Conservation (phyloP, 2,797 vertebrate species). For the Crenichthys baileyi region DNA sequence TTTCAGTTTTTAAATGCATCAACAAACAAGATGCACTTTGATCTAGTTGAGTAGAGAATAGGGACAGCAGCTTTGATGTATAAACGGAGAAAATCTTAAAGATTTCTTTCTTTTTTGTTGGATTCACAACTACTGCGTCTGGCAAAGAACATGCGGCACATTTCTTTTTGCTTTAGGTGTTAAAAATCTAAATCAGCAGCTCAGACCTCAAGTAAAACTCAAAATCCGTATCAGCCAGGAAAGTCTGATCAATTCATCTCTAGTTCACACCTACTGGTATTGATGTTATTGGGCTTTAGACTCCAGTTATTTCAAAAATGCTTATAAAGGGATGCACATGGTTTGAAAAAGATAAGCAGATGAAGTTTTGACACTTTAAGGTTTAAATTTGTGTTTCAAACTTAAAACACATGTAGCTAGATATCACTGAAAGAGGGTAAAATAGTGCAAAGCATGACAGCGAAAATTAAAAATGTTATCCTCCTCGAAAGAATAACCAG, state of each 20-base stretch:
- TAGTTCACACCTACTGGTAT: neutral
- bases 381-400: neutral
- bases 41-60: neutral
- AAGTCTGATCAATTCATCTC: neutral
- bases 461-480: constrained; percentile 21
- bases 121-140: neutral
- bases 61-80: neutral
- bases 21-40: neutral
- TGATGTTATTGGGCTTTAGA: neutral
- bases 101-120: constrained; percentile 1
- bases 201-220: neutral
- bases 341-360: constrained; percentile 2
- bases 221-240: neutral
- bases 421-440: neutral
- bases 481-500: constrained; percentile 1
- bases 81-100: neutral
- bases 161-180: neutral
- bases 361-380: constrained; percentile 3
- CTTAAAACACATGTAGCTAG: neutral
- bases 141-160: neutral
- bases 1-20: neutral
- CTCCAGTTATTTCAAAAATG: neutral
- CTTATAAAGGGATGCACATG: neutral
- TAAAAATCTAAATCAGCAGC: neutral
- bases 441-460: constrained; percentile 30